Evolutionary conservation across 2,797 vertebrate genomes (phyloP).

Genomic region (Carcharodon carcharias): DNA sequence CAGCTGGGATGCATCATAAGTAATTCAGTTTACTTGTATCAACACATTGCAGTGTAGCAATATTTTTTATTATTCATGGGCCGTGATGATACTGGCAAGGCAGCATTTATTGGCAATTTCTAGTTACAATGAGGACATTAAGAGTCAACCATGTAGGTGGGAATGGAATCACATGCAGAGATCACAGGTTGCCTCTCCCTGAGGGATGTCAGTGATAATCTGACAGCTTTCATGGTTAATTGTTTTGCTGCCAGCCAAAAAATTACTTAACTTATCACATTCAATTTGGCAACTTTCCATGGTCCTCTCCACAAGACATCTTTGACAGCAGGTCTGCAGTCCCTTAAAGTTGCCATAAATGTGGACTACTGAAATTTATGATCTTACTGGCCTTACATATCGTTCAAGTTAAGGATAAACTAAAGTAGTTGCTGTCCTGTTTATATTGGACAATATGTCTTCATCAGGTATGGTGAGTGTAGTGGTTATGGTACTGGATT

Average conservation of each 20-base stretch:
- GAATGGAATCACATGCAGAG: not conserved
- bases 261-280: not conserved
- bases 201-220: not conserved
- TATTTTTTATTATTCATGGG: not conserved
- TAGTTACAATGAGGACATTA: not conserved
- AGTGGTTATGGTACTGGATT: too few relatives aligned
- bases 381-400: not conserved
- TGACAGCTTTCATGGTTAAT: not conserved
- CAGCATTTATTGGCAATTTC: not conserved
- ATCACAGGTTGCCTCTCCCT: not conserved
- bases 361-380: not conserved
- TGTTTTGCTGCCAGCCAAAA: not conserved
- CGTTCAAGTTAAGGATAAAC: not conserved
- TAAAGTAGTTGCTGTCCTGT: not conserved
- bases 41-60: not conserved
- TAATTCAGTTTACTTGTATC: not conserved
- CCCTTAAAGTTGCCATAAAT: not conserved
- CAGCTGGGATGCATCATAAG: not conserved
- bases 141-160: not conserved
- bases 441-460: not conserved
- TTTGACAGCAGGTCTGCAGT: not conserved
- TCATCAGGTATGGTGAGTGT: not conserved
- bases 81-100: not conserved
- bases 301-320: not conserved
- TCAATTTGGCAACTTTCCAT: not conserved